phyloP scores from a whole-genome alignment of 2,797 vertebrate species.

The Argyrosomus regius region DNA sequence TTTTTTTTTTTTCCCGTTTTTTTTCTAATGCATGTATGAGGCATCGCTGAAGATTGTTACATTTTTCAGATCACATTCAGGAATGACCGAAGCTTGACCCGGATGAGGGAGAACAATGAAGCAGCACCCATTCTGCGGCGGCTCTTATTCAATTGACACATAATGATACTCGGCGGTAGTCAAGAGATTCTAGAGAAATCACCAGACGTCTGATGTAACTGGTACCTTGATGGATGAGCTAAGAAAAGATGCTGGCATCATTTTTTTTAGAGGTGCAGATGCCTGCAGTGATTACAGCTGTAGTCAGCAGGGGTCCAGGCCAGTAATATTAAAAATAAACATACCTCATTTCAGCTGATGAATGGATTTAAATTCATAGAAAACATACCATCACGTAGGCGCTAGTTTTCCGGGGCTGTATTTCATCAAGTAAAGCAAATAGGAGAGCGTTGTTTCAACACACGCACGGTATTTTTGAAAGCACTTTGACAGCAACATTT shows the following conservation, averaged over 20 bases:
- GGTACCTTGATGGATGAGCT: constrained; percentile 3
- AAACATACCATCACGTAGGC: neutral
- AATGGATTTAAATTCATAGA: constrained; percentile 12
- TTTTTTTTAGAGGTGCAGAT: constrained; percentile 4
- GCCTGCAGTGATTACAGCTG: constrained; percentile 21
- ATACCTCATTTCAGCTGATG: neutral
- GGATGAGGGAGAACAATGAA: constrained; percentile 54
- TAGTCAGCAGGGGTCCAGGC: neutral
- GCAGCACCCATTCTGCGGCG: constrained; percentile 14
- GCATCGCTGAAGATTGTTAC: constrained; percentile 57
- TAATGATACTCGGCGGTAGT: constrained; percentile 8
- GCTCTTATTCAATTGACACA: constrained; percentile 41
- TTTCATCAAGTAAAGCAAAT: constrained; percentile 16
- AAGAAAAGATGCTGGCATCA: constrained; percentile 2
- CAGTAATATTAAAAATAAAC: constrained; percentile 7
- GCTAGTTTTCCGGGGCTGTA: neutral
- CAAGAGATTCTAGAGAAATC: constrained; percentile 9
- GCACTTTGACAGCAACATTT: neutral
- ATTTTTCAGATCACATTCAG: constrained; percentile 67
- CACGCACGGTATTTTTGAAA: neutral
- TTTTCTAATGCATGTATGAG: constrained; percentile 44
- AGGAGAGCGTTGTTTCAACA: neutral
- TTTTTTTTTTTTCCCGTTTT: neutral
- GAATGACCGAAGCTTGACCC: constrained; percentile 74
- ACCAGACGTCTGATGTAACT: constrained; percentile 4